Evolutionary conservation across 2,113 vertebrate species (phyloP).

Genomic region (Phalacrocorax carbo): DNA sequence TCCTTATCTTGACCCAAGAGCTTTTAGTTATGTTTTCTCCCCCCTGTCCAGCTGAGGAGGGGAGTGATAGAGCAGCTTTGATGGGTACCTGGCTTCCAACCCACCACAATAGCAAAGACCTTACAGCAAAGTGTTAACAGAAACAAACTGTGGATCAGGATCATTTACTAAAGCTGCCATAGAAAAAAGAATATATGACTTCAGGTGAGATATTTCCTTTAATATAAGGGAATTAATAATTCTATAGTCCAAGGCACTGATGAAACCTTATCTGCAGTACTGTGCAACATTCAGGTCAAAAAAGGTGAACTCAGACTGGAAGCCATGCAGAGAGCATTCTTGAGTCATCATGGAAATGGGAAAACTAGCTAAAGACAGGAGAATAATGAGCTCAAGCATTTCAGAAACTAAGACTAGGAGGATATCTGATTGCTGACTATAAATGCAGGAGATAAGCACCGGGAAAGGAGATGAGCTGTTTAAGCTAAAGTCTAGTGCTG

Average conservation of each 20-base stretch:
- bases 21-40: neutral
- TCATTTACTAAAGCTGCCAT: neutral
- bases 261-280: neutral
- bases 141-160: neutral
- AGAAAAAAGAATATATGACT: neutral
- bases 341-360: neutral
- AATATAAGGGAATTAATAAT: neutral
- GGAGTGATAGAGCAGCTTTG: neutral
- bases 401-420: neutral
- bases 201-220: neutral
- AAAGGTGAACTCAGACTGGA: neutral
- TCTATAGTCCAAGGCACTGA: neutral
- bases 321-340: neutral
- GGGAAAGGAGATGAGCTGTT: neutral
- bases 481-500: neutral
- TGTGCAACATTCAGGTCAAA: neutral
- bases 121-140: neutral
- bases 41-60: neutral
- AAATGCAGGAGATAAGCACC: neutral
- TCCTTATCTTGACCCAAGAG: too few relatives aligned
- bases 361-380: neutral
- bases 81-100: neutral
- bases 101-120: neutral
- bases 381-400: neutral
- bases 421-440: neutral